phyloP scores from a whole-genome alignment of 2,888 invertebrate species.

The Zygothrica quintamaculata region DNA sequence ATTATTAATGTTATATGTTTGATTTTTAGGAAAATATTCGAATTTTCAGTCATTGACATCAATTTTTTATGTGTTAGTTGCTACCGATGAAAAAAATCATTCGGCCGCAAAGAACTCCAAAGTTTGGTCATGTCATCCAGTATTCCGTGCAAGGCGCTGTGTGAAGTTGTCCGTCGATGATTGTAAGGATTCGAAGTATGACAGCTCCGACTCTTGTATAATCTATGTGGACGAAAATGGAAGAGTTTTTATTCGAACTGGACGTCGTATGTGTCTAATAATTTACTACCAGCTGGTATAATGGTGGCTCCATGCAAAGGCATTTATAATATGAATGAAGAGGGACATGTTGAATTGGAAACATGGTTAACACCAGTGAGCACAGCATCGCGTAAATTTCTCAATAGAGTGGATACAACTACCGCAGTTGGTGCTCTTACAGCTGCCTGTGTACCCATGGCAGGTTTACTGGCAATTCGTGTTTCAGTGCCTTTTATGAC shows the following conservation, averaged over 20 bases:
- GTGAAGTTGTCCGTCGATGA: too few species aligned
- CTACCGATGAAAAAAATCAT: slow-evolving; percentile 47
- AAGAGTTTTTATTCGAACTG: slow-evolving; percentile 85
- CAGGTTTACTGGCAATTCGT: slow-evolving; percentile 53
- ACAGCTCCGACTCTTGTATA: slow-evolving; percentile 80
- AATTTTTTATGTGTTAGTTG: slow-evolving; percentile 81
- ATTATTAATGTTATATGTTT: too few species aligned
- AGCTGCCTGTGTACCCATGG: slow-evolving; percentile 64
- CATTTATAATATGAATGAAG: slow-evolving; percentile 65
- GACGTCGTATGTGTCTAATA: slow-evolving; percentile 83
- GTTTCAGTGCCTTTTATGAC: slow-evolving; percentile 71
- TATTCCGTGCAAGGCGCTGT: slow-evolving; percentile 82
- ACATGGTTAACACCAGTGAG: slow-evolving; percentile 72
- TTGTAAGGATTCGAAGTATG: slow-evolving; percentile 37
- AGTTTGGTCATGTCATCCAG: slow-evolving; percentile 76
- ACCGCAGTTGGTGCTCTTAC: slow-evolving; percentile 64
- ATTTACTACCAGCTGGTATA: slow-evolving; percentile 84
- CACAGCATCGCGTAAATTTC: slow-evolving; percentile 21
- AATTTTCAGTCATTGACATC: slow-evolving; percentile 77
- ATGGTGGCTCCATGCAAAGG: slow-evolving; percentile 85
- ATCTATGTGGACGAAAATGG: slow-evolving; percentile 82
- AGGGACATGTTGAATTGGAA: slow-evolving; percentile 60
- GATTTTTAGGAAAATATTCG: slow-evolving; percentile 77
- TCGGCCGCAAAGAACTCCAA: slow-evolving; percentile 44
- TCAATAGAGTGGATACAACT: slow-evolving; percentile 57